Base-by-base conservation (phyloP, 1,140 invertebrate species). In the Sitophilus oryzae region DNA sequence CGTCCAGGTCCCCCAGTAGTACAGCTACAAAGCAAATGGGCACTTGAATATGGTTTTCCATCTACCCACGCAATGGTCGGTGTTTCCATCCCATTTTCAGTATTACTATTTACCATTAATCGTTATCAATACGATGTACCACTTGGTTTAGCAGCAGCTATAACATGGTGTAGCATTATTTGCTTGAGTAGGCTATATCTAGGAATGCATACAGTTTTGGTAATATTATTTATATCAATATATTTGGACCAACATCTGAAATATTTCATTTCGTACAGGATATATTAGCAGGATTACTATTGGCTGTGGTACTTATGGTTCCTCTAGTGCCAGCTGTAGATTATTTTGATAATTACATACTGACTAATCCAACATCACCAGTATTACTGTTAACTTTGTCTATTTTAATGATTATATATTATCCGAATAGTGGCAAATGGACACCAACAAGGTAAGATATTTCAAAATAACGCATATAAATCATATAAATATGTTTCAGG, bases 51-150 rank as follows among this genome's bases (percentile, higher is more conserved):
- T 77, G 91, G 91, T 19, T 92, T 96, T 88, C 91, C 91, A 9
- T 94, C 91, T 2, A 94, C 91, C 1, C 92, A 96, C 76, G 91
- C 92, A 2, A 92, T 94, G 88, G 85, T 93, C 37, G 89, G 83
- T 2, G 78, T 90, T 15, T 84, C 87, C 0, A 86, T 96, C 64
- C 91, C 91, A 38, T 89, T 91, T 69, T 86, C 89, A 11, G 77
- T 93, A 40, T 67, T 93, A 47, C 73, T 89, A 50, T 90, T 88
- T 62, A 89, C 89, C 4, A 80, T 84, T 66, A 77, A 85, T 66
- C 76, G 88, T 74, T 95, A 94, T 70, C 81, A 89, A 66, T 86
- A 85, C 77, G 83, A 81, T 49, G 71, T 77, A 52, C 62, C 72
- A 30, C 67, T 76, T 66, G 82, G 81, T 4, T 62, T 73, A n/a